Evolutionary conservation across 2,113 vertebrate genomes (phyloP).

Genomic region (Pseudopodoces humilis): DNA sequence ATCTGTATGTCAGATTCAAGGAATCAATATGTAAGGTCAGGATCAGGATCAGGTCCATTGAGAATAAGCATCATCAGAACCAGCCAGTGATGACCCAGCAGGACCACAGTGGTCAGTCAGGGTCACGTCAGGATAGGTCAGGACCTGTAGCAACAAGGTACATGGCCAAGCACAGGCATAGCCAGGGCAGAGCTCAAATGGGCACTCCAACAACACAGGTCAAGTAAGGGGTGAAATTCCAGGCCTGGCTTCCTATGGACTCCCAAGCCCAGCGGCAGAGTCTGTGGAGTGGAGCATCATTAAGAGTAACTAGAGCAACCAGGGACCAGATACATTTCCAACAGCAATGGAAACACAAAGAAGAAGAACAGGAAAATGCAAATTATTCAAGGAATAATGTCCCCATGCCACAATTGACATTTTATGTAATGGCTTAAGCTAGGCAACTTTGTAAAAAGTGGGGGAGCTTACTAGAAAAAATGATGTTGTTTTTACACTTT

Average conservation of each 20-base stretch:
- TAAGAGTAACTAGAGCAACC: background rate
- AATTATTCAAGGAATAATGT: background rate
- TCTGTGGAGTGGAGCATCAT: background rate
- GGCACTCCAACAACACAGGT: accelerated
- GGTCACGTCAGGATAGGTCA: background rate
- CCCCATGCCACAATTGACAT: background rate
- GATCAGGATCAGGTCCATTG: background rate
- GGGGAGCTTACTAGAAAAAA: background rate
- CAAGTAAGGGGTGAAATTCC: accelerated
- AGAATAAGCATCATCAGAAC: background rate
- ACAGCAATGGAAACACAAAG: background rate
- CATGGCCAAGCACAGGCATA: background rate
- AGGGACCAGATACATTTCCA: background rate
- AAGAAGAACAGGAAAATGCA: background rate
- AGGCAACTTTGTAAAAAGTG: background rate
- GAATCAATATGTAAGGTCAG: background rate
- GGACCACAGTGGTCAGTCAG: background rate
- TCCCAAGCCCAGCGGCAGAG: background rate
- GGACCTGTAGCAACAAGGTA: background rate
- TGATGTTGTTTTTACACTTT: background rate
- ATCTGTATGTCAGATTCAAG: background rate
- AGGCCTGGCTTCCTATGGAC: background rate
- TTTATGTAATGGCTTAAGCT: background rate
- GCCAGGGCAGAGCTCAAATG: background rate
- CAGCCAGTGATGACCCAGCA: background rate